Evolutionary conservation across 2,113 vertebrate species (phyloP).

Genomic region (Delphinus delphis): DNA sequence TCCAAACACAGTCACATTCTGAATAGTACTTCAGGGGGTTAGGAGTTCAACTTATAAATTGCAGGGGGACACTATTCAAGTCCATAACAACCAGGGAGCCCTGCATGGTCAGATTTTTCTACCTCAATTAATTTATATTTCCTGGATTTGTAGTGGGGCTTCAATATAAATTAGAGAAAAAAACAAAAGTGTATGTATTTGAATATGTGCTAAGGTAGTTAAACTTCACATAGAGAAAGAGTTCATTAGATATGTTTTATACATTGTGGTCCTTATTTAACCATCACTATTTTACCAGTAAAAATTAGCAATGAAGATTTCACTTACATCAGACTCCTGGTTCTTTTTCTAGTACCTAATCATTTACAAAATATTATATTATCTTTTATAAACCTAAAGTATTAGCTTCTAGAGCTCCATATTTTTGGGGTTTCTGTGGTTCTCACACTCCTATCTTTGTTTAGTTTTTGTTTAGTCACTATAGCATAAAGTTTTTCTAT

Average conservation of each 20-base stretch:
- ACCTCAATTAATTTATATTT: background rate
- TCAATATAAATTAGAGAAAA: background rate
- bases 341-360: background rate
- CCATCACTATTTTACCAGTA: background rate
- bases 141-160: background rate
- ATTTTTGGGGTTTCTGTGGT: background rate
- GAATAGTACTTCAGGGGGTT: background rate
- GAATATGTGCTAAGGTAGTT: background rate
- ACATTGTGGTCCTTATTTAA: background rate
- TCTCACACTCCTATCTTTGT: background rate
- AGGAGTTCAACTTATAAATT: background rate
- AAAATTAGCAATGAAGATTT: background rate
- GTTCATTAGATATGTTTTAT: background rate
- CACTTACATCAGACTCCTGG: background rate
- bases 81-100: background rate
- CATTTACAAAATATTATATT: background rate
- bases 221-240: background rate
- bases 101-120: background rate
- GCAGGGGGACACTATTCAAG: background rate
- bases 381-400: background rate
- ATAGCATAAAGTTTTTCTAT: background rate
- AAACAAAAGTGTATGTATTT: background rate
- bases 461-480: background rate
- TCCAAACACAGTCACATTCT: background rate
- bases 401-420: background rate